A percentile compares a stretch with the other conserved stretches of the same genome.
phyloP scores from a whole-genome alignment of 2,888 invertebrate species.

The Leucophenga montana region DNA sequence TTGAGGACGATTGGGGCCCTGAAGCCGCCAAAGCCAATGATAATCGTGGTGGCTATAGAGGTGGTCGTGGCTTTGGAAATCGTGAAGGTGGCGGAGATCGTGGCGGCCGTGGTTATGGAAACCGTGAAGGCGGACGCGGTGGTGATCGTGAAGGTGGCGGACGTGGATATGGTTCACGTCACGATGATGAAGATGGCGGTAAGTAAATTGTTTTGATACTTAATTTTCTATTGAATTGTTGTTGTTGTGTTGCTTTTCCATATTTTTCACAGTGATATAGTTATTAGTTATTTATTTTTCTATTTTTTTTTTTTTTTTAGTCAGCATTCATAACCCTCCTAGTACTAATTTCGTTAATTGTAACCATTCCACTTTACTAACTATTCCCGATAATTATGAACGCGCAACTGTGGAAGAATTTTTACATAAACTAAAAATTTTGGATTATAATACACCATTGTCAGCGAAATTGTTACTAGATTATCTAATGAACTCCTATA shows the following conservation, averaged over 20 bases:
- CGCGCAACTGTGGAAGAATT: slow-evolving; percentile 49
- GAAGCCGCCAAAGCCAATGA: slow-evolving; percentile 22
- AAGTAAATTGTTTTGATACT: slow-evolving; percentile 22
- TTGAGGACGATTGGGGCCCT: slow-evolving; percentile 61
- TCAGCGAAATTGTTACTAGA: slow-evolving; percentile 43
- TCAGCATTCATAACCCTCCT: too few species aligned
- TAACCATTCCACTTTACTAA: slow-evolving; percentile 16
- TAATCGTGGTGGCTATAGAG: slow-evolving; percentile 43
- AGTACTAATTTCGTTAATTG: background rate
- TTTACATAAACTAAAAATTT: slow-evolving; percentile 35
- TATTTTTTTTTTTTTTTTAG: slow-evolving; percentile 2
- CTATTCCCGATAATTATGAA: slow-evolving; percentile 50
- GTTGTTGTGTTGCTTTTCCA: background rate
- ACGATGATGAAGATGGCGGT: slow-evolving; percentile 40
- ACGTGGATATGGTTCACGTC: slow-evolving; percentile 39
- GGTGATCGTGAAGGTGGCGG: slow-evolving; percentile 38
- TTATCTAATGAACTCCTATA: slow-evolving; percentile 49
- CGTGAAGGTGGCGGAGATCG: slow-evolving; percentile 40
- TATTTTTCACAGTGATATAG: background rate
- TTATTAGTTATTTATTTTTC: background rate
- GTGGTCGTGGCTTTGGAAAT: slow-evolving; percentile 34
- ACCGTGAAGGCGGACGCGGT: slow-evolving; percentile 22
- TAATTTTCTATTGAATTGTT: background rate
- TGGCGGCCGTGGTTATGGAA: slow-evolving; percentile 34
- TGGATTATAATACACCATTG: slow-evolving; percentile 22